Base-by-base conservation (phyloP, 1,140 invertebrate species). In the Drosophila lini region DNA sequence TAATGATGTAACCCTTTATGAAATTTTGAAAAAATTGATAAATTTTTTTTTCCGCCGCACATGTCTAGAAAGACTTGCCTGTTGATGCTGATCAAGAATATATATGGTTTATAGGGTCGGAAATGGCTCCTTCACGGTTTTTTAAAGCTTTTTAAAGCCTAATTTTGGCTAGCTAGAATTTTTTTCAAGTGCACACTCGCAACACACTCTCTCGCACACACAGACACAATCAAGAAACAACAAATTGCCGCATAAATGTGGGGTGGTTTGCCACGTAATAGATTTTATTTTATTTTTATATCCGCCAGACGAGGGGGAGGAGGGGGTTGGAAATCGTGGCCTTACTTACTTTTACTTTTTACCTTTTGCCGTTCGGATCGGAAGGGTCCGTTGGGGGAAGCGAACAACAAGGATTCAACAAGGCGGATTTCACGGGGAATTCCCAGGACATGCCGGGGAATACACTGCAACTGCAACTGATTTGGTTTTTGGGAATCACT, bases 181-280 rank as follows among this genome's bases (percentile, higher is more conserved):
- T 31, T 50, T 15, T 50, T 5, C 0, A 1, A 31, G 52, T 55
- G 52, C 32, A 25, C 19, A 36, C 32, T 22, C 16, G 11, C 16
- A 15, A 19, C 16, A 36, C 50, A 22, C 11, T 6, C 50, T 36
- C 19, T 9, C 10, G 28, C 55, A 19, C 19, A 19, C 62, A 82
- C 64, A 64, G 67, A 64, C 80, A 90, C 90, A 91, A 90, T 91
- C 81, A 68, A 80, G 74, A 67, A 89, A 91, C 83, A 91, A 91
- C 90, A 91, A 91, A 91, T 91, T 91, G 90, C 90, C 90, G 88
- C 90, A 91, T 90, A 91, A 91, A 88, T 91, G 88, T 89, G 78
- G 90, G 86, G 90, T 91, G 90, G 90, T 91, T 91, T 84, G 90
- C 90, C 90, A 91, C 90, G 86, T 91, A 91, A 91, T 91, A 90